Evolutionary conservation across 2,113 vertebrate genomes (phyloP).

Genomic region (Megaceryle maxima): DNA sequence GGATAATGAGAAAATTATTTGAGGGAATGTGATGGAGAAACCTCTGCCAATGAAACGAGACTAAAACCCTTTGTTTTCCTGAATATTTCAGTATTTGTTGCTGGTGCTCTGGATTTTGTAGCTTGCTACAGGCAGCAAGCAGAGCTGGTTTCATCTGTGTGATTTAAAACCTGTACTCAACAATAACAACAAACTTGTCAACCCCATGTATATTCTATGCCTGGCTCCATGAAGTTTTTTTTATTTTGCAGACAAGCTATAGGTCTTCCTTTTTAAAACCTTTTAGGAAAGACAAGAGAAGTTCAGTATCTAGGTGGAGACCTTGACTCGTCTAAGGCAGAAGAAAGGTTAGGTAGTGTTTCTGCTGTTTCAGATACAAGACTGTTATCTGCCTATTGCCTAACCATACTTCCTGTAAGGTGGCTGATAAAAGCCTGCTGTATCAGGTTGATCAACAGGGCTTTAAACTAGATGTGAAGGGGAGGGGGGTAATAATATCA

Average conservation of each 20-base stretch:
- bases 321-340: neutral
- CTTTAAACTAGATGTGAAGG: too few relatives aligned
- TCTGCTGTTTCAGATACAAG: neutral
- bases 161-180: neutral
- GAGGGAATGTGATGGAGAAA: neutral
- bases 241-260: neutral
- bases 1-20: neutral
- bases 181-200: neutral
- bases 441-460: too few relatives aligned
- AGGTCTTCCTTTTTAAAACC: neutral
- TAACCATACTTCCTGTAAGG: neutral
- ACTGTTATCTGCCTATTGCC: neutral
- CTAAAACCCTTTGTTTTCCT: neutral
- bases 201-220: rapidly evolving
- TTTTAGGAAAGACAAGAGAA: neutral
- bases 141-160: neutral
- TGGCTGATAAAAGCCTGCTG: neutral
- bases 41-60: neutral
- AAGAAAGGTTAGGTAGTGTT: neutral
- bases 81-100: neutral
- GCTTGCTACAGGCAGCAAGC: neutral
- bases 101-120: neutral
- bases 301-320: neutral
- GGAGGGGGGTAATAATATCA: too few relatives aligned
- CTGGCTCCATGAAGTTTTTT: neutral